Conservation (phyloP, 2,113 vertebrate genomes). For the Malaclemys terrapin region DNA sequence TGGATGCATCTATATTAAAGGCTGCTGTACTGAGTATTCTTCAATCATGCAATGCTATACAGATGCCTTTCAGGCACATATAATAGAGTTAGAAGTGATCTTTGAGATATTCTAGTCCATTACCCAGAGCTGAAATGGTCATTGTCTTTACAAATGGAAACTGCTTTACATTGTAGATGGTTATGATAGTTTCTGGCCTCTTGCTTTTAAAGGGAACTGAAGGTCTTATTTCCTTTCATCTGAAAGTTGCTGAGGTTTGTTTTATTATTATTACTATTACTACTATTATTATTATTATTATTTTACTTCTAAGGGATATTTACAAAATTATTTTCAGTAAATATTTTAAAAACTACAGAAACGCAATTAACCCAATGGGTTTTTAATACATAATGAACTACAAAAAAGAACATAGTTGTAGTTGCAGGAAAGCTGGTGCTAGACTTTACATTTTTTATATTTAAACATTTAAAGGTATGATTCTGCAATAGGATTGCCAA, state of each 20-base stretch:
- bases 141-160: not conserved
- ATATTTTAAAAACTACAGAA: not conserved
- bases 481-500: no score
- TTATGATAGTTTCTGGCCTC: not conserved
- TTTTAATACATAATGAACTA: not conserved
- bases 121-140: not conserved
- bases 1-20: accelerated
- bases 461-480: no score
- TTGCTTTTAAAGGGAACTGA: not conserved
- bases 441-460: no score
- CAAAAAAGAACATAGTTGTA: not conserved
- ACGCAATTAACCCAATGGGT: not conserved
- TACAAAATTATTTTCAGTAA: not conserved
- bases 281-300: no score
- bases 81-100: not conserved
- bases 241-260: not conserved
- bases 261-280: not conserved
- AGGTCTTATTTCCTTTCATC: not conserved
- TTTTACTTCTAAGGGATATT: not conserved
- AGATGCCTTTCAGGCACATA: not conserved
- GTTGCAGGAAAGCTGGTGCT: not conserved
- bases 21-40: not conserved
- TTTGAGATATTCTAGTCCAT: not conserved
- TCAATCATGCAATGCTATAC: not conserved
- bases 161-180: not conserved